Percentiles rank a stretch among this genome's conserved stretches.
These are phyloP conservation scores for Chrysocyon brachyurus DNA, from an alignment of 2,797 vertebrate genomes.

Conservation along the genomic window DNA sequence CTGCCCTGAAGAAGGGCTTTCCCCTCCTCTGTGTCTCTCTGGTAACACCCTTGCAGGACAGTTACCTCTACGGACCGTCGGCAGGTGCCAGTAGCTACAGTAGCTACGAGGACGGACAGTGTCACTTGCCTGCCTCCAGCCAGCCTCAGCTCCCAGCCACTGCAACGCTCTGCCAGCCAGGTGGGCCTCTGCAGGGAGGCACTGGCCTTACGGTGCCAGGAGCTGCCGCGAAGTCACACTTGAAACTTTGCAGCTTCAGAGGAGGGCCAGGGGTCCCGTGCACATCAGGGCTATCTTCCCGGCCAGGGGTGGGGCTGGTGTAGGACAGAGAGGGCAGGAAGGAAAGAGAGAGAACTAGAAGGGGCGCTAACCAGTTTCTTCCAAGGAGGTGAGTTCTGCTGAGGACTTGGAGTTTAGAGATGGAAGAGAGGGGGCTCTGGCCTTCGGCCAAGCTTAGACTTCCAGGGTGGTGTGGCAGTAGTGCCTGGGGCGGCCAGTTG, in stretches of 20 bases:
- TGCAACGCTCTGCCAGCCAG: constrained; percentile 88
- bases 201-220: accelerated
- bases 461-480: accelerated
- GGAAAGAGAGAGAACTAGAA: neutral
- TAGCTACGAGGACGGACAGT: constrained; percentile 88
- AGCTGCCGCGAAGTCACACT: neutral
- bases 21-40: neutral
- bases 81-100: constrained; percentile 85
- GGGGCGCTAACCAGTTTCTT: neutral
- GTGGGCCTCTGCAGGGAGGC: constrained; percentile 75
- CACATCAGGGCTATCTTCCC: too few relatives aligned
- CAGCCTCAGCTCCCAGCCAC: constrained; percentile 85
- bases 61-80: constrained; percentile 86
- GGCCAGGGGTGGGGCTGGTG: neutral
- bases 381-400: neutral
- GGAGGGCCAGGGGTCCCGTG: neutral
- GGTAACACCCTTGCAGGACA: constrained; percentile 83
- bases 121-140: constrained; percentile 87
- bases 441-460: neutral
- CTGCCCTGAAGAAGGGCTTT: neutral
- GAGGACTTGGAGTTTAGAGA: neutral
- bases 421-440: neutral
- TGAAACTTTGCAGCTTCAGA: too few relatives aligned
- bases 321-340: neutral
- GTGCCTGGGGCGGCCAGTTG: neutral